A percentile compares a stretch with the other conserved stretches of the same genome.
Conservation (phyloP, 2,888 invertebrate species). For the Lithophane semibrunnea region DNA sequence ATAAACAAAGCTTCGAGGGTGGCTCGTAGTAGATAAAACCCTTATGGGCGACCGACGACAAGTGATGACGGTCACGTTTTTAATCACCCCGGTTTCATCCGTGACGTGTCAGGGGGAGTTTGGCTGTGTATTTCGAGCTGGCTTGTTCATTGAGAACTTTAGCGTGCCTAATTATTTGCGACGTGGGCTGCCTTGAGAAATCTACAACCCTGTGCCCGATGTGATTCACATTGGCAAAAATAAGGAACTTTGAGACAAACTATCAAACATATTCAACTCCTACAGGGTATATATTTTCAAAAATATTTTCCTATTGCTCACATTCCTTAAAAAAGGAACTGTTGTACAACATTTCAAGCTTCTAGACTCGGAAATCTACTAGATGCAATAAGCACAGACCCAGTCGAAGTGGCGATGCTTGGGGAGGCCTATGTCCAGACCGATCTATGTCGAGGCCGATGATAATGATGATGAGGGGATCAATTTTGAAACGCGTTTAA, state of each 20-base stretch:
- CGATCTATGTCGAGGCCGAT: too few species aligned
- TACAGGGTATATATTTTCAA: not conserved
- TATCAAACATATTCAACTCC: not conserved
- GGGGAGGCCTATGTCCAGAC: too few species aligned
- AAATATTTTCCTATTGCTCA: not conserved
- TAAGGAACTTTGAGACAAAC: not conserved
- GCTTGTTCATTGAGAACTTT: constrained; percentile 59
- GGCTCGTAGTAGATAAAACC: constrained; percentile 87
- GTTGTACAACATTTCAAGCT: not conserved
- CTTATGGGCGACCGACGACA: constrained; percentile 83
- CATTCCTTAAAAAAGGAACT: not conserved
- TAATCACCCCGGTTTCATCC: constrained; percentile 88
- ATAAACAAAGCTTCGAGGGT: constrained; percentile 85
- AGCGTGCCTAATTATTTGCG: constrained; percentile 55
- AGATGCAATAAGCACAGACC: too few species aligned
- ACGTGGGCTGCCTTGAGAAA: constrained; percentile 31
- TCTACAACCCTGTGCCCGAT: not conserved
- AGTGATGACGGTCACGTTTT: constrained; percentile 90
- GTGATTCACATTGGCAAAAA: not conserved
- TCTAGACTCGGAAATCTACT: not conserved
- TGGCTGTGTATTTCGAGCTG: constrained; percentile 73
- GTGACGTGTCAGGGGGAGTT: constrained; percentile 83
- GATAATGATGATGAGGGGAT: too few species aligned
- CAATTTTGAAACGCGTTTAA: too few species aligned
- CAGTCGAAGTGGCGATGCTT: too few species aligned